These are phyloP conservation scores for Oceanodroma tethys DNA, from an alignment of 2,113 vertebrate genomes.

Conservation along the genomic window DNA sequence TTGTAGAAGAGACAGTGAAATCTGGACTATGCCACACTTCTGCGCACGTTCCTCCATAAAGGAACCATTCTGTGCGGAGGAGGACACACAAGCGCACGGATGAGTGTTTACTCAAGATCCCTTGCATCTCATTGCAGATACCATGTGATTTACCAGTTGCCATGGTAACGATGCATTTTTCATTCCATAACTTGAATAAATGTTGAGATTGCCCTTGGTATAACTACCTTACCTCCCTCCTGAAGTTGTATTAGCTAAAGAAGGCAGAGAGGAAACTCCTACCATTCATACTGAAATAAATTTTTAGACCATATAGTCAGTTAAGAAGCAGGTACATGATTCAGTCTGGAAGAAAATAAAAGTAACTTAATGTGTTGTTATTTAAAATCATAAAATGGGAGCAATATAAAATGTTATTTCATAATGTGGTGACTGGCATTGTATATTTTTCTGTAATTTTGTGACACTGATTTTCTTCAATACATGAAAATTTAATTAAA, in stretches of 20 bases:
- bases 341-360: not conserved
- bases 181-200: slow-evolving; percentile 61
- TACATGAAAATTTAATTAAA: not conserved
- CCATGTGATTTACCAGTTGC: slow-evolving; percentile 58
- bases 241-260: slow-evolving; percentile 25
- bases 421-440: not conserved
- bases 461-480: not conserved
- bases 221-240: slow-evolving; percentile 12
- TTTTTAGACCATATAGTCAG: not conserved
- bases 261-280: not conserved
- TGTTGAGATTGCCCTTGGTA: slow-evolving; percentile 37
- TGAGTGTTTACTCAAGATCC: slow-evolving; percentile 54
- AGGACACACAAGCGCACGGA: not conserved
- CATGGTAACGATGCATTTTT: slow-evolving; percentile 58
- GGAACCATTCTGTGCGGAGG: not conserved
- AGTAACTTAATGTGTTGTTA: not conserved
- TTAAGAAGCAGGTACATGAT: not conserved
- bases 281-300: not conserved
- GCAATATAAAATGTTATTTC: not conserved
- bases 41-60: not conserved
- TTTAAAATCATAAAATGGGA: not conserved
- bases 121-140: slow-evolving; percentile 38
- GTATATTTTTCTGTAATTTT: not conserved
- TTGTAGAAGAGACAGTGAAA: not conserved
- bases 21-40: not conserved